Evolutionary conservation across 1,140 invertebrate species (phyloP).

Genomic region (Drosophila sulfurigaster): DNA sequence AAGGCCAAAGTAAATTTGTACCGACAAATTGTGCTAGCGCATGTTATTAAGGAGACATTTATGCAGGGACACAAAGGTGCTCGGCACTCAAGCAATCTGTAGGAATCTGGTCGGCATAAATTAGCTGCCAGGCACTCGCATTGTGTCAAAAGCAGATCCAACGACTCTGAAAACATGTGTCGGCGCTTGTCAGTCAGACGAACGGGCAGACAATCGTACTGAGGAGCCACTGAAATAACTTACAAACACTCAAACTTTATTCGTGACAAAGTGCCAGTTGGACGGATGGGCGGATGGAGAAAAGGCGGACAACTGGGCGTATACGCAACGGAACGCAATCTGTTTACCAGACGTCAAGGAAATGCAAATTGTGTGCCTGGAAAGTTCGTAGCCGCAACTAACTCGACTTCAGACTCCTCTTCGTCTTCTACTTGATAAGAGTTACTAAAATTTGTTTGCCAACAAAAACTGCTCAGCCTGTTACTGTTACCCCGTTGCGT

Average conservation of each 20-base stretch:
- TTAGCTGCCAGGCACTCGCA: conserved; percentile 56
- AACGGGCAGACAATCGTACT: conserved; percentile 46
- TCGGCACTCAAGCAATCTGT: conserved; percentile 30
- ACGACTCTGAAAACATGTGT: conserved; percentile 51
- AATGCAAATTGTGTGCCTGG: conserved; percentile 71
- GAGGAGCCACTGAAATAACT: conserved; percentile 69
- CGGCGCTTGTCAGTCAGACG: conserved; percentile 51
- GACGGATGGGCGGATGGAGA: conserved; percentile 12
- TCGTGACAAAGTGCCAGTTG: conserved; percentile 51
- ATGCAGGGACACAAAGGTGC: conserved; percentile 66
- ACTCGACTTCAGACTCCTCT: conserved; percentile 38
- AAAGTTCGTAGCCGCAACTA: conserved; percentile 69
- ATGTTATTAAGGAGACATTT: conserved; percentile 73
- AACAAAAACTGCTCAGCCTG: conserved; percentile 57
- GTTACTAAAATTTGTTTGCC: conserved; percentile 73
- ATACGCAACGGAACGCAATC: conserved; percentile 47
- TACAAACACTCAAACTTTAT: conserved; percentile 56
- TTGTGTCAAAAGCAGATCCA: conserved; percentile 60
- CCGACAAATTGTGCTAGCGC: conserved; percentile 30
- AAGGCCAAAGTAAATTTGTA: conserved; percentile 16
- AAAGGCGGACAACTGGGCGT: conserved; percentile 45
- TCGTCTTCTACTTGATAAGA: conserved; percentile 29
- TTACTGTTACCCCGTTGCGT: conserved; percentile 46
- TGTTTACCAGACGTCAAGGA: conserved; percentile 41
- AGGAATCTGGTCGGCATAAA: conserved; percentile 64